phyloP scores from a whole-genome alignment of 2,113 vertebrate species.

The Periophthalmodon schlosseri region DNA sequence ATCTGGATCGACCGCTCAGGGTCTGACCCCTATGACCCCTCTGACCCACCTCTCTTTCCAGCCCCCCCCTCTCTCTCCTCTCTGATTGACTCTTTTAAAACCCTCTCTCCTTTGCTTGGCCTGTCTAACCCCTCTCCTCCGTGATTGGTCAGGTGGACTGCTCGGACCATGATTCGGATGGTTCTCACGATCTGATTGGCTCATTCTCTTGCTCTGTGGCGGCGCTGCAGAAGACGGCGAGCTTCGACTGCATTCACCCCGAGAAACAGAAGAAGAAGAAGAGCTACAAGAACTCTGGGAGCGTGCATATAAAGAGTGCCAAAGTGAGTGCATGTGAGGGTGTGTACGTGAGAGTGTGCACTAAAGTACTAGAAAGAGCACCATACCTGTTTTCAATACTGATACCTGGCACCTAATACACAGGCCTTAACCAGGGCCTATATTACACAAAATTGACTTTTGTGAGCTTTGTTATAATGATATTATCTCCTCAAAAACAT shows the following conservation, averaged over 20 bases:
- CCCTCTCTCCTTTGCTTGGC: not conserved
- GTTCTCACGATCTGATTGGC: conserved; percentile 92
- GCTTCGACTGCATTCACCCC: conserved; percentile 89
- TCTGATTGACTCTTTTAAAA: not conserved
- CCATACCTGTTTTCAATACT: no score
- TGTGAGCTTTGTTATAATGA: no score
- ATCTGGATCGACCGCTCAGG: conserved; percentile 85
- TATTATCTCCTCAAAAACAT: no score
- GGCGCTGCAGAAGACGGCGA: conserved; percentile 83
- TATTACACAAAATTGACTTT: no score
- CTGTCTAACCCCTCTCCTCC: not conserved
- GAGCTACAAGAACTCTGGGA: conserved; percentile 91
- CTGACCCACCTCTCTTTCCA: no score
- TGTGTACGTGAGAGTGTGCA: not conserved
- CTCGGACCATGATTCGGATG: conserved; percentile 86
- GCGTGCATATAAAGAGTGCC: conserved; percentile 83
- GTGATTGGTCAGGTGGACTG: conserved; percentile 82
- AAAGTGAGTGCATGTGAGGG: conserved; percentile 70
- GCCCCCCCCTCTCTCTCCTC: no score
- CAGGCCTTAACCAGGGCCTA: no score
- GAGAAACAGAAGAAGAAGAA: conserved; percentile 94
- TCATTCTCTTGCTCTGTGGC: conserved; percentile 82
- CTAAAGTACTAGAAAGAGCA: no score
- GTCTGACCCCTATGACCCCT: conserved; percentile 54
- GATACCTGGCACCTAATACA: no score